Base-by-base conservation (phyloP, 2,113 vertebrate species). In the Neogobius melanostomus region DNA sequence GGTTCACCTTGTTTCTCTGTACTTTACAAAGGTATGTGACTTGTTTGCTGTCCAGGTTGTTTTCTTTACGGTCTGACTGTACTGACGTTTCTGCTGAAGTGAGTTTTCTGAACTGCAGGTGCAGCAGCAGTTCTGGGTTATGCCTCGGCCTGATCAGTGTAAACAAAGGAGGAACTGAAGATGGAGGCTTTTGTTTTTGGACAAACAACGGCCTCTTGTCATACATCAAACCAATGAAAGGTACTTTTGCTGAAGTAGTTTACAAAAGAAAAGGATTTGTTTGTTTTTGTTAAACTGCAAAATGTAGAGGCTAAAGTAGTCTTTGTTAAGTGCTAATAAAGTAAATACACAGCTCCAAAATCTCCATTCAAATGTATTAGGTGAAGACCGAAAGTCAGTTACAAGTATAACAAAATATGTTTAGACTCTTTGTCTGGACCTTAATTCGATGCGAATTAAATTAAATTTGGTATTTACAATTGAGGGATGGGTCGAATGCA, bases 61-160 rank as follows among this genome's bases (percentile, higher is more conserved):
- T 45, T 46, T 64, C 62, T 9, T 60, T 67, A 66, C 72, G 82
- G 76, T 88, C 51, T 8, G n/a, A 3, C 17, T n/a, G 50, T 52
- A 8, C 16, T 85, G 89, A 77, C 78, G 68, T 65, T 87, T 66
- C 75, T 79, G 80, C 42, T 66, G 48, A 62, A 42, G 82, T 81
- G 81, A 74, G 84, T 86, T 89, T 69, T 75, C 46, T 80, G 47
- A 75, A 85, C 76, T 70, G 72, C 72, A 84, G 80, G 83, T 85
- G 81, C 45, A 15, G 71, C 21, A 21, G 48, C n/a, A 3, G 68
- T 79, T 72, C 74, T 78, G 16, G 21, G 47, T 52, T 45, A 68
- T 68, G 60, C 57, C 54, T 56, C 60, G 45, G 50, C 70, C 51
- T 70, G 71, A 74, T 81, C 52, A 67, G 53, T 68, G 77, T 71